Evolutionary conservation across 2,888 invertebrate genomes (phyloP).

Genomic region (Eristalis intricaria): DNA sequence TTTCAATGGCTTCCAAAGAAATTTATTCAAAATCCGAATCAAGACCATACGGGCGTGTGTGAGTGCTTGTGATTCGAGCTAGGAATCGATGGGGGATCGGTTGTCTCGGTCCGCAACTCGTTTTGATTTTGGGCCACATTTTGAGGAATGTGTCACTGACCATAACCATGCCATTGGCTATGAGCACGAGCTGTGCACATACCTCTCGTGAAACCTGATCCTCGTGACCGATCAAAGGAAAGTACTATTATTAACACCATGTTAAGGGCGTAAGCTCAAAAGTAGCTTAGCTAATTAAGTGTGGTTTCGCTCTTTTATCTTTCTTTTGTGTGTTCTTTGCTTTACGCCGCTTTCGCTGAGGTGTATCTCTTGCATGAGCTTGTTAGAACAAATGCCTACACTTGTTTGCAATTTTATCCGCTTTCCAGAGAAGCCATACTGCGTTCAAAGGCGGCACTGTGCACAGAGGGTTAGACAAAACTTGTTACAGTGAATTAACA

Average conservation of each 20-base stretch:
- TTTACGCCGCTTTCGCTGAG: not conserved
- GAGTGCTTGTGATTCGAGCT: conserved; percentile 31
- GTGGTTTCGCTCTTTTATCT: conserved; percentile 50
- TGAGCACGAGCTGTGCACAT: not conserved
- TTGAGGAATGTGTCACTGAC: conserved; percentile 43
- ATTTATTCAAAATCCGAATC: conserved; percentile 62
- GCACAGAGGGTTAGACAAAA: conserved; percentile 30
- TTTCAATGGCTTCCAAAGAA: conserved; percentile 63
- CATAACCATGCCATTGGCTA: conserved; percentile 5
- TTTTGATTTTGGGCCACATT: conserved; percentile 62
- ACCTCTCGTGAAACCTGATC: conserved; percentile 42
- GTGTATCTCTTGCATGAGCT: conserved; percentile 36
- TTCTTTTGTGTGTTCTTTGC: not conserved
- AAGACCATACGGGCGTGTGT: conserved; percentile 16
- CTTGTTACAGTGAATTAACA: conserved; percentile 69
- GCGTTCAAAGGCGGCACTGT: conserved; percentile 19
- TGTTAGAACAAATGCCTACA: conserved; percentile 69
- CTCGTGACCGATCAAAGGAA: conserved; percentile 64
- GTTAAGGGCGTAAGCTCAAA: conserved; percentile 71
- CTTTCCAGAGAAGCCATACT: conserved; percentile 62
- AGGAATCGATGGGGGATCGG: conserved; percentile 43
- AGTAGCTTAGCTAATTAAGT: conserved; percentile 71
- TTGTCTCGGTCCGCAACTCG: conserved; percentile 37
- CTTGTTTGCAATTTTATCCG: conserved; percentile 61
- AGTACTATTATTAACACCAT: conserved; percentile 70